Conservation (phyloP, 2,888 invertebrate genomes). For the Drosophila kambysellisi region DNA sequence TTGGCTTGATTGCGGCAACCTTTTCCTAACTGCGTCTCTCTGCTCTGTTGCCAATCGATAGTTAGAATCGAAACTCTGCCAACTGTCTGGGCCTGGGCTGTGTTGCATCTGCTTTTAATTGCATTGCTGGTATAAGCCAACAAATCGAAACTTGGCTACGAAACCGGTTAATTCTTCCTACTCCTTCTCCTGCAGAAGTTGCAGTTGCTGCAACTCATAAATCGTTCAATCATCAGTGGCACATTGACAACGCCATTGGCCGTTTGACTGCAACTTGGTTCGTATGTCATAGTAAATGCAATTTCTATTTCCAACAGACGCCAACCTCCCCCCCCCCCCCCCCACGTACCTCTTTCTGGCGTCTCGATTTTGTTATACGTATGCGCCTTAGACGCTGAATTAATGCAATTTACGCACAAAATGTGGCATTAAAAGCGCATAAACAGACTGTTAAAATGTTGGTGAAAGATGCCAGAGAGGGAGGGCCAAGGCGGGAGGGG, state of each 20-base stretch:
- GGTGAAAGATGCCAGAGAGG: background rate
- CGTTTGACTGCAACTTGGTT: conserved; percentile 44
- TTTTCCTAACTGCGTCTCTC: conserved; percentile 1
- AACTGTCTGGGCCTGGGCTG: conserved; percentile 11
- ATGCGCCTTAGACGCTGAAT: conserved; percentile 70
- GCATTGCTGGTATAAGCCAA: conserved; percentile 57
- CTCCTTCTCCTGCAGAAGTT: background rate
- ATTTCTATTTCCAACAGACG: conserved; percentile 22
- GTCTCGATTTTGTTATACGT: conserved; percentile 2
- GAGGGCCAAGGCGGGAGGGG: background rate
- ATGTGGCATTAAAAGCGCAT: conserved; percentile 75
- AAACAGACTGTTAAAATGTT: conserved; percentile 42
- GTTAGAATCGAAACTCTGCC: conserved; percentile 15
- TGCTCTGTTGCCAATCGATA: conserved; percentile 28
- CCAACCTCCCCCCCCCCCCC: background rate
- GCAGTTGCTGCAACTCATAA: conserved; percentile 58
- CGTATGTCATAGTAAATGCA: conserved; percentile 47
- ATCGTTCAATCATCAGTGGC: conserved; percentile 77
- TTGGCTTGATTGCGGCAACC: conserved; percentile 39
- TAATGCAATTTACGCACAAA: conserved; percentile 77
- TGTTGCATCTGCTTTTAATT: conserved; percentile 68
- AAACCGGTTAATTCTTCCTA: conserved; percentile 37
- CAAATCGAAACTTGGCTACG: conserved; percentile 42
- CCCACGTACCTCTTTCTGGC: background rate
- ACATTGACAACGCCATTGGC: conserved; percentile 70